A percentile compares a stretch with the other conserved stretches of the same genome.
These are phyloP conservation scores for Cheirogaleus medius DNA, from an alignment of 2,113 vertebrate genomes.

Conservation along the genomic window DNA sequence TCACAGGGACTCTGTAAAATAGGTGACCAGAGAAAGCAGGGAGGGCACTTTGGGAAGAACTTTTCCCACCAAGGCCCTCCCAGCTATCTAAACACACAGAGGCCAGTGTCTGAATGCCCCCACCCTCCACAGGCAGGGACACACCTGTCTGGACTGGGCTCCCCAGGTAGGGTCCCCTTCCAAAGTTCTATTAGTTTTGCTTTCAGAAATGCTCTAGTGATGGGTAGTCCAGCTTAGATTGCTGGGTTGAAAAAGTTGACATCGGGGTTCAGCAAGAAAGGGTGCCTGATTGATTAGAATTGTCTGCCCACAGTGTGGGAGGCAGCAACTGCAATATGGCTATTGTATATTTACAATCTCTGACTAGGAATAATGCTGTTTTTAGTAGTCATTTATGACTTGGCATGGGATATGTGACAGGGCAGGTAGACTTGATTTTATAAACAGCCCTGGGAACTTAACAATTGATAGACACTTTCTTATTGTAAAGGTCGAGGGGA, in stretches of 20 bases:
- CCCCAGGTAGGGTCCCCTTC: neutral
- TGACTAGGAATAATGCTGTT: neutral
- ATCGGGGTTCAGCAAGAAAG: neutral
- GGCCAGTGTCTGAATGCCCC: neutral
- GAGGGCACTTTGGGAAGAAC: neutral
- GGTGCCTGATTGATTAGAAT: no score
- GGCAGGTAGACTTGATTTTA: neutral
- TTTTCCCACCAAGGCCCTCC: neutral
- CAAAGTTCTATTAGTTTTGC: no score
- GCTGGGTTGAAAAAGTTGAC: neutral
- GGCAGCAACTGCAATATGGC: accelerated
- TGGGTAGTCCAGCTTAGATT: neutral
- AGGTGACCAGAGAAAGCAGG: neutral
- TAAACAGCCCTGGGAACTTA: neutral
- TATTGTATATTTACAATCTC: no score
- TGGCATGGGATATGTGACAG: neutral
- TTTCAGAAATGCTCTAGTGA: neutral
- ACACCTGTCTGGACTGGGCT: neutral
- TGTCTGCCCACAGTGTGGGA: neutral
- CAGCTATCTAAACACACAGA: neutral
- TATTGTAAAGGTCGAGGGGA: neutral
- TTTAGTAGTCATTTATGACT: neutral
- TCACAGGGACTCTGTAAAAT: neutral
- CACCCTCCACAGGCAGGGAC: neutral
- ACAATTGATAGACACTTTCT: neutral